phyloP scores from a whole-genome alignment of 2,888 invertebrate species.

The Xanthorhoe spadicearia region DNA sequence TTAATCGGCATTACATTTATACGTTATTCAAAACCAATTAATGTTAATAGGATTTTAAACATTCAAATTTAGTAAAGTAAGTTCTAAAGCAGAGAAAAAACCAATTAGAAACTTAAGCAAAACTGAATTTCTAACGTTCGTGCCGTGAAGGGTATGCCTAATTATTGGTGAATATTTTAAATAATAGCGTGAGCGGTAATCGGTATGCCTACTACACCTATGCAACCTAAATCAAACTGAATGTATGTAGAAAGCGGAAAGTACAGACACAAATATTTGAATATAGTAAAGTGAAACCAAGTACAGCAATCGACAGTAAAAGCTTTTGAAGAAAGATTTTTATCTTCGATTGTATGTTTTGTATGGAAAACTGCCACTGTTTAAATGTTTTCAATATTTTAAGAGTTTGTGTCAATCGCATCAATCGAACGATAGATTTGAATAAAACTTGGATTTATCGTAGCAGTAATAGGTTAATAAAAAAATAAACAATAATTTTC shows the following conservation, averaged over 20 bases:
- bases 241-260: slow-evolving; percentile 13
- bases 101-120: slow-evolving; percentile 1
- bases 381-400: too few relatives aligned
- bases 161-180: slow-evolving; percentile 52
- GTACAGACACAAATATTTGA: slow-evolving; percentile 21
- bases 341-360: too few relatives aligned
- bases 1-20: not conserved
- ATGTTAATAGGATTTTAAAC: not conserved
- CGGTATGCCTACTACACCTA: slow-evolving; percentile 32
- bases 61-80: not conserved
- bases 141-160: slow-evolving; percentile 29
- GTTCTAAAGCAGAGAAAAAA: slow-evolving; percentile 1
- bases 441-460: too few relatives aligned
- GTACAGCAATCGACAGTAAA: not conserved
- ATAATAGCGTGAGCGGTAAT: slow-evolving; percentile 41
- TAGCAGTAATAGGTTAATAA: too few relatives aligned
- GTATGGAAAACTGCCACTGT: too few relatives aligned
- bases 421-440: too few relatives aligned
- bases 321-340: not conserved
- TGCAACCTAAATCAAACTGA: slow-evolving; percentile 23
- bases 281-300: not conserved
- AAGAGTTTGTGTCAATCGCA: too few relatives aligned
- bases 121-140: slow-evolving; percentile 11
- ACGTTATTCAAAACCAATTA: not conserved
- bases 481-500: too few relatives aligned